Conservation (phyloP, 1,140 invertebrate species). For the Drosophila sechellia region DNA sequence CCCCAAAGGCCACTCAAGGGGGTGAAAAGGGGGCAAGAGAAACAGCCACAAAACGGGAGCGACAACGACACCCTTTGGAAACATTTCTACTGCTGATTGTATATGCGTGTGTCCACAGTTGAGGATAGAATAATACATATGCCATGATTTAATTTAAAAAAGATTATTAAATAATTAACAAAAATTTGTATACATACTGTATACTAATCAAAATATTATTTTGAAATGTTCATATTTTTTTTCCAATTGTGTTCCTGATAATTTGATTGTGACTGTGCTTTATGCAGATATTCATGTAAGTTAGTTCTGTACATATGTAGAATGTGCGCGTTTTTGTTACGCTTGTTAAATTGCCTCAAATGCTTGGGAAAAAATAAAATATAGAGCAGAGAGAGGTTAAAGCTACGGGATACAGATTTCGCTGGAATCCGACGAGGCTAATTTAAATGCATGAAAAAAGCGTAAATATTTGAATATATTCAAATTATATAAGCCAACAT, state of each 20-base stretch:
- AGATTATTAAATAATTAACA: not conserved
- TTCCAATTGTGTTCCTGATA: not conserved
- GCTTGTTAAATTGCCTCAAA: slow-evolving; percentile 73
- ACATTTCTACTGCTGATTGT: slow-evolving; percentile 51
- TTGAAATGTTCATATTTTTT: not conserved
- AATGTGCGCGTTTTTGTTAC: slow-evolving; percentile 42
- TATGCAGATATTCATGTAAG: slow-evolving; percentile 10
- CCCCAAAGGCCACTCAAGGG: slow-evolving; percentile 39
- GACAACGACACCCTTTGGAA: slow-evolving; percentile 55
- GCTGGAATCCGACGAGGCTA: not conserved
- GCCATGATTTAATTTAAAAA: no score
- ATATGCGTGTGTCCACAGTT: slow-evolving; percentile 13
- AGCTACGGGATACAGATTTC: slow-evolving; percentile 1
- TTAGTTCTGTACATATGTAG: slow-evolving; percentile 18
- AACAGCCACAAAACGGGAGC: slow-evolving; percentile 39
- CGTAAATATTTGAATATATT: not conserved
- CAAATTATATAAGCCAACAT: not conserved
- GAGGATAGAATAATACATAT: slow-evolving; percentile 17
- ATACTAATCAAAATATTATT: no score
- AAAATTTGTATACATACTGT: not conserved
- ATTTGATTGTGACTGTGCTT: not conserved
- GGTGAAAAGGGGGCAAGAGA: not conserved
- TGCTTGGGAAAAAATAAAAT: slow-evolving; percentile 43
- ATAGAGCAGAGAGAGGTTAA: slow-evolving; percentile 11
- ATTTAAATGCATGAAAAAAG: not conserved